Conservation (phyloP, 2,113 vertebrate genomes). For the Andinoacara biseriatus region DNA sequence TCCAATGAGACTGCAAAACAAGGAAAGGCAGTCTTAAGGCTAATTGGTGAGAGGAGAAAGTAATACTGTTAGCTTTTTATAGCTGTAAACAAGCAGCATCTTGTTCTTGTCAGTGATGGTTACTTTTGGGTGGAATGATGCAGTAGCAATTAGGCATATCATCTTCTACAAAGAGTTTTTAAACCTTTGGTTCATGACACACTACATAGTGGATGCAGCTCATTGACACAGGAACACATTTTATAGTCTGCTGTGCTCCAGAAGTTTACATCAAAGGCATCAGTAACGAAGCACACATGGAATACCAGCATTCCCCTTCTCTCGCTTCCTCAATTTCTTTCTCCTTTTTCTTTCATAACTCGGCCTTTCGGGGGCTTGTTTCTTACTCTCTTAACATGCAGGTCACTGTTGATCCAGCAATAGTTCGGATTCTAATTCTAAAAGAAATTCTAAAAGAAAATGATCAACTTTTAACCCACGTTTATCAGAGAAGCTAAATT, state of each 20-base stretch:
- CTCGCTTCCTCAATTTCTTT: neutral
- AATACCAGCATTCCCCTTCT: neutral
- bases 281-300: neutral
- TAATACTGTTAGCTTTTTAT: neutral
- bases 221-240: neutral
- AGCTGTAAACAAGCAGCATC: constrained; percentile 5
- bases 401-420: no score
- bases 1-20: neutral
- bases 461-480: no score
- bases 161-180: neutral
- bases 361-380: neutral
- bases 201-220: neutral
- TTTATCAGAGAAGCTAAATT: neutral
- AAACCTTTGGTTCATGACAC: neutral
- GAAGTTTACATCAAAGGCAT: neutral
- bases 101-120: constrained; percentile 1
- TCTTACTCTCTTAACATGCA: neutral
- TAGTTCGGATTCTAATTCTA: no score
- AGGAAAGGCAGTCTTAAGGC: neutral
- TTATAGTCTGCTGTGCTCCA: neutral
- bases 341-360: neutral
- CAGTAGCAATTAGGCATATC: neutral
- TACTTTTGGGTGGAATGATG: neutral
- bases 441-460: no score
- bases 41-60: neutral